Conservation (phyloP, 2,888 invertebrate genomes). For the Epinotia brunnichana region DNA sequence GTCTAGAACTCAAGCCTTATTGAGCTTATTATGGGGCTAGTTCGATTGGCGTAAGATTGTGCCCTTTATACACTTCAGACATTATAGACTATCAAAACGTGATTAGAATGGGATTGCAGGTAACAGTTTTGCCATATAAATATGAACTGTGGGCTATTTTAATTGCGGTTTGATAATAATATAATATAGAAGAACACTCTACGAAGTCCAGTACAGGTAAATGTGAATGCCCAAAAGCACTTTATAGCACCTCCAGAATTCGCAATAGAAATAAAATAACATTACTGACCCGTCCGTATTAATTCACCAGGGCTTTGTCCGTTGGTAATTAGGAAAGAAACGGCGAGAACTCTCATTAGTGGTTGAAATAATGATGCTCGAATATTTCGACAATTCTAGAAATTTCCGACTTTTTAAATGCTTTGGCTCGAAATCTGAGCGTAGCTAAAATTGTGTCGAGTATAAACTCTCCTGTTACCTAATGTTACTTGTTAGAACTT, state of each 20-base stretch:
- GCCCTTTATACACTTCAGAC: too few species aligned
- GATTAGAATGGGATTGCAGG: too few species aligned
- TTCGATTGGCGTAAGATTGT: too few species aligned
- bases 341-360: constrained; percentile 28
- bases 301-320: constrained; percentile 25
- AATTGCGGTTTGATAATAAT: too few species aligned
- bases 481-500: not conserved
- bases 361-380: constrained; percentile 15
- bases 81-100: too few species aligned
- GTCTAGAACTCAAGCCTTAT: too few species aligned
- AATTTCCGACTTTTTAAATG: not conserved
- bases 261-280: constrained; percentile 29
- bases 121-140: too few species aligned
- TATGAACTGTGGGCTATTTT: too few species aligned
- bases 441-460: not conserved
- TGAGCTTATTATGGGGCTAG: too few species aligned
- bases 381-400: not conserved
- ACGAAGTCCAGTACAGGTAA: not conserved
- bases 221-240: not conserved
- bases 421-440: not conserved
- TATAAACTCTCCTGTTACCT: not conserved
- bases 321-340: constrained; percentile 35
- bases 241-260: constrained; percentile 17
- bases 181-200: too few species aligned
- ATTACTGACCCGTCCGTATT: constrained; percentile 21